Percentiles rank a stretch among this genome's conserved stretches.
These are phyloP conservation scores for Apis cerana DNA, from an alignment of 1,140 invertebrate genomes.

Conservation along the genomic window DNA sequence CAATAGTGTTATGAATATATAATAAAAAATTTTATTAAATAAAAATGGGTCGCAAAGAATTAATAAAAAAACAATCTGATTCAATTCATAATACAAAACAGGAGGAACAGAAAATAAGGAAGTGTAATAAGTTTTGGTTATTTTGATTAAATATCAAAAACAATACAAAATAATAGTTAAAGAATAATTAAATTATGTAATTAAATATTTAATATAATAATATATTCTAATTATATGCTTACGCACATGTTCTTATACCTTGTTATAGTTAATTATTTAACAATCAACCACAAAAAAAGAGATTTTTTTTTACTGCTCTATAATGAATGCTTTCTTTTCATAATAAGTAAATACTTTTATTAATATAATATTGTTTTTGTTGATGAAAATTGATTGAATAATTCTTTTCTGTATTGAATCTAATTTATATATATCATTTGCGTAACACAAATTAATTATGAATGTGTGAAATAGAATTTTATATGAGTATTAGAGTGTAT, in stretches of 20 bases:
- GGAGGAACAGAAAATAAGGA: slow-evolving; percentile 14
- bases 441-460: slow-evolving; percentile 34
- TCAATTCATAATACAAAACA: slow-evolving; percentile 15
- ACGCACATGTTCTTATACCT: slow-evolving; percentile 61
- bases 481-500: slow-evolving; percentile 48
- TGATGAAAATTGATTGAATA: neutral
- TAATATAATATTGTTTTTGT: neutral
- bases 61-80: slow-evolving; percentile 25
- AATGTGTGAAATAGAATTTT: slow-evolving; percentile 65
- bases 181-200: slow-evolving; percentile 65
- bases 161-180: slow-evolving; percentile 43
- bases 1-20: neutral
- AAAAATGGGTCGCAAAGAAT: slow-evolving; percentile 31
- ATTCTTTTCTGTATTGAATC: slow-evolving; percentile 49
- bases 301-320: slow-evolving; percentile 18
- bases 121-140: slow-evolving; percentile 42
- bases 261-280: slow-evolving; percentile 69
- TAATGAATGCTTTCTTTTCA: slow-evolving; percentile 6
- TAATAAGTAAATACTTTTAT: slow-evolving; percentile 14
- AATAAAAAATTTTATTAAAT: neutral
- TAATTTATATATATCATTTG: slow-evolving; percentile 61
- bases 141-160: slow-evolving; percentile 54
- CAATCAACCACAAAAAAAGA: neutral
- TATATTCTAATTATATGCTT: slow-evolving; percentile 63
- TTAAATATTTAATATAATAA: slow-evolving; percentile 70